Conservation (phyloP, 2,113 vertebrate species). For the Colius striatus region DNA sequence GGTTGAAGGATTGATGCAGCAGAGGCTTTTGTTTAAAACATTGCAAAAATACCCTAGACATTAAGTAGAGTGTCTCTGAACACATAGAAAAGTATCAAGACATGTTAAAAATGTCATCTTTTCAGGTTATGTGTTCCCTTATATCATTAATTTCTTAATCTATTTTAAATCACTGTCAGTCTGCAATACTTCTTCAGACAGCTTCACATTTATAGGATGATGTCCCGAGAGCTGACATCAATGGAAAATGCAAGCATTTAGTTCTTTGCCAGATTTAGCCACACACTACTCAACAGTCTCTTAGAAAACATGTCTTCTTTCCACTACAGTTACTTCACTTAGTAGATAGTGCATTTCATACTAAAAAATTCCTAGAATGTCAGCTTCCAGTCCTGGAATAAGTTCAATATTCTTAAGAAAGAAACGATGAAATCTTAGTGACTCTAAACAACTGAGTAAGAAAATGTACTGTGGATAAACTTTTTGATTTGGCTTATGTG, state of each 20-base stretch:
- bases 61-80: not conserved
- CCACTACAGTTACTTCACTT: not conserved
- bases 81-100: not conserved
- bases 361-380: not conserved
- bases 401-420: not conserved
- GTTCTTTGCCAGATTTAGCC: not conserved
- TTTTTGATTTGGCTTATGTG: not conserved
- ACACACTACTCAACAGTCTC: not conserved
- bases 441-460: not conserved
- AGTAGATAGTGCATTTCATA: not conserved
- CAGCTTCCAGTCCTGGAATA: not conserved
- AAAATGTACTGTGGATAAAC: not conserved
- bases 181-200: slow-evolving; percentile 3
- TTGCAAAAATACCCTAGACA: not conserved
- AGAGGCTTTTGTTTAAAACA: not conserved
- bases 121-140: not conserved
- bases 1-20: not conserved
- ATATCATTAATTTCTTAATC: not conserved
- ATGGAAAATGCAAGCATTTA: slow-evolving; percentile 17
- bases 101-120: not conserved
- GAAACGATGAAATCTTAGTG: not conserved
- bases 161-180: not conserved
- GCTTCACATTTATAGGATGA: not conserved
- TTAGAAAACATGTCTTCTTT: not conserved
- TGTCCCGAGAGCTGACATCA: slow-evolving; percentile 22